phyloP scores from a whole-genome alignment of 2,797 vertebrate genomes.

The Choloepus didactylus region DNA sequence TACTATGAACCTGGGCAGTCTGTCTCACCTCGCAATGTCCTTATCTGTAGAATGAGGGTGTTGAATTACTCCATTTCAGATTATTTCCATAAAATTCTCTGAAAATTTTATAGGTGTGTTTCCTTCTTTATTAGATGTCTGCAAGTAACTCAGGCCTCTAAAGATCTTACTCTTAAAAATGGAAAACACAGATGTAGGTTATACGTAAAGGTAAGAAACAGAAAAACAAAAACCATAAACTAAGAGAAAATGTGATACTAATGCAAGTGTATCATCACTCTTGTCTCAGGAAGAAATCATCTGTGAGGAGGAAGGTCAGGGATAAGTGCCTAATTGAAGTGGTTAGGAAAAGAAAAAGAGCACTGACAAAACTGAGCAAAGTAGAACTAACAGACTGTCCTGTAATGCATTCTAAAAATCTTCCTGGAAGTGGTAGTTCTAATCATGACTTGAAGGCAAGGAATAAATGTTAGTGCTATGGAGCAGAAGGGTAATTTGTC shows the following conservation, averaged over 20 bases:
- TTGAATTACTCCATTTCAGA: background rate
- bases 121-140: background rate
- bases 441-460: background rate
- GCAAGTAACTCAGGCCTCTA: background rate
- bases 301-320: background rate
- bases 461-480: background rate
- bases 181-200: background rate
- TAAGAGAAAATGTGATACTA: background rate
- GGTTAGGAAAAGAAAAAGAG: background rate
- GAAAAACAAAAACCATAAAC: background rate
- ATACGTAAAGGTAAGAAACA: background rate
- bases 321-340: background rate
- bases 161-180: background rate
- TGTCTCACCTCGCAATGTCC: background rate
- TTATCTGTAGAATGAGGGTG: background rate
- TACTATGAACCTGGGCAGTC: background rate
- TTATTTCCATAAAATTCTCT: constrained; percentile 24
- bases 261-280: background rate
- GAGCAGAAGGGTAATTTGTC: background rate
- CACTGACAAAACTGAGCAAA: background rate
- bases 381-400: background rate
- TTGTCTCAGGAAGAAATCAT: background rate
- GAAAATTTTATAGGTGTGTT: background rate
- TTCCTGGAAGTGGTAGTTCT: constrained; percentile 3
- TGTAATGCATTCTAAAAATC: background rate